Base-by-base conservation (phyloP, 2,888 invertebrate species). In the Chaetogeoica ovagalla region DNA sequence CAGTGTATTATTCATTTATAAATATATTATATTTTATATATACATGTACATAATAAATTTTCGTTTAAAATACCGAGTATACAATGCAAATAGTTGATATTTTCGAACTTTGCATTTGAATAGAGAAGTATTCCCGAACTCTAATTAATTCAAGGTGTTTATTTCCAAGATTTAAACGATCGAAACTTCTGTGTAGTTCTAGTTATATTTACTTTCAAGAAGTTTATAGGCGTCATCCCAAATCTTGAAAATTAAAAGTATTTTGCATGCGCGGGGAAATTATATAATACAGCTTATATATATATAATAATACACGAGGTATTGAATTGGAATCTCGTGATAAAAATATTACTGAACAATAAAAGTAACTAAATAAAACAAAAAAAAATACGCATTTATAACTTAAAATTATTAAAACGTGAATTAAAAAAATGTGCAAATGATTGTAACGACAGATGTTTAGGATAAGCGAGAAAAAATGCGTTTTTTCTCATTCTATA, bases 171-270 rank as follows among this genome's bases (percentile, higher is more conserved):
- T 74, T 19, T 55, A 39, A 70, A 65, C 17, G 52, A 37, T 55
- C 9, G 37, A 63, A 55, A 70, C 37, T 70, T 65, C 21, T 39
- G 55, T 55, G 55, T 55, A 39, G n/a, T 72, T 37, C 37, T 9
- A 21, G 55, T 55, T 70, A 70, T 70, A 70, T 19, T 65, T 55
- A 74, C 55, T 55, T 55, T 39, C 37, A 3, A 65, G 13, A 65
- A 75, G 39, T 57, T 43, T 39, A 39, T 65, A 21, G 39, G 21
- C 21, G 11, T 57, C 15, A 48, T 48, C 17, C 55, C n/a, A 55
- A 62, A 73, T 52, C 30, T 62, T 52, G 48, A 63, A 62, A 52
- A 62, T 48, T 63, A 63, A 63, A 60, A 60, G 6, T 71, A 39
- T 43, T n/a, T 21, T 43, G 39, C 63, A 1, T 60, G 3, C 23